Conservation (phyloP, 1,140 invertebrate genomes). For the Drosophila athabasca region DNA sequence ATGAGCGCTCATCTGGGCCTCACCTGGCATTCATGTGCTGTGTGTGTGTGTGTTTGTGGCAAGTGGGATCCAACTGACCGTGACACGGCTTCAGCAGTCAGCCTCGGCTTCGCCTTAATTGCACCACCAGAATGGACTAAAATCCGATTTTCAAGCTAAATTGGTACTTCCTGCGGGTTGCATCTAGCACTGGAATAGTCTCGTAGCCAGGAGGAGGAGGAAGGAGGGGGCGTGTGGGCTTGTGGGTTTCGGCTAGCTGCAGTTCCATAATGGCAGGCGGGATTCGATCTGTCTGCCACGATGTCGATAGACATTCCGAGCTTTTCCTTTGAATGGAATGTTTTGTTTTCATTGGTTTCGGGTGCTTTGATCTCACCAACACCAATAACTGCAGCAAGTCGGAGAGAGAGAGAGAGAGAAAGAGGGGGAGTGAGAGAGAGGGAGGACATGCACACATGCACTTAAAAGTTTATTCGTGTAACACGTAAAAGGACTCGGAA, state of each 20-base stretch:
- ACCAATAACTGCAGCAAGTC: constrained; percentile 8
- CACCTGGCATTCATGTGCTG: constrained; percentile 16
- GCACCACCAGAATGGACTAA: constrained; percentile 10
- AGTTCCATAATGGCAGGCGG: too few species aligned
- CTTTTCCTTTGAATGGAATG: neutral
- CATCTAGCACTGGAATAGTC: too few species aligned
- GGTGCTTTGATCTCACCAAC: constrained; percentile 19
- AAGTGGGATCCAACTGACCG: constrained; percentile 25
- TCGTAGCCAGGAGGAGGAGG: too few species aligned
- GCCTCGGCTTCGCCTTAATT: constrained; percentile 4
- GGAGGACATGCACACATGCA: constrained; percentile 29
- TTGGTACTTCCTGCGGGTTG: neutral
- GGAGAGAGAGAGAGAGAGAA: too few species aligned
- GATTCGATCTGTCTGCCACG: constrained; percentile 4
- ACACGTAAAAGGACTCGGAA: constrained; percentile 76
- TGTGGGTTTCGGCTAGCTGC: too few species aligned
- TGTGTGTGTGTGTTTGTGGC: constrained; percentile 4
- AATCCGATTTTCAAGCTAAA: constrained; percentile 3
- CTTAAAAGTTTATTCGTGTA: constrained; percentile 67
- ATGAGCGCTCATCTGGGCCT: constrained; percentile 37
- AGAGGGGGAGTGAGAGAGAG: neutral
- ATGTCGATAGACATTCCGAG: constrained; percentile 33
- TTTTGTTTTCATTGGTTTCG: constrained; percentile 8
- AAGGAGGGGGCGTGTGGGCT: too few species aligned
- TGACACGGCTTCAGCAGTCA: constrained; percentile 8